Evolutionary conservation across 2,797 vertebrate genomes (phyloP).

Genomic region (Takifugu rubripes): DNA sequence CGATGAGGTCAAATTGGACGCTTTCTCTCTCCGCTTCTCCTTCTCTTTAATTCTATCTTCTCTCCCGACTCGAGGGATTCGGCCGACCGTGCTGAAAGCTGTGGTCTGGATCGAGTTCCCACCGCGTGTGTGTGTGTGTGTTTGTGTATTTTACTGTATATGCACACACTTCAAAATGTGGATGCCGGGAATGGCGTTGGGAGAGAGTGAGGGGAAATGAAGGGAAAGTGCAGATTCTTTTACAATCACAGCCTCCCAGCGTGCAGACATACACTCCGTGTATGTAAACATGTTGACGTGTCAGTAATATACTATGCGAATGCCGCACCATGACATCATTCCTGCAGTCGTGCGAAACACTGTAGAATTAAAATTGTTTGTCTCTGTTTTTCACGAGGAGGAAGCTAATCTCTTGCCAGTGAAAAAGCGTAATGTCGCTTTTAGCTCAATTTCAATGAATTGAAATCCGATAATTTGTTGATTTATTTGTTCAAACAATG

Average conservation of each 20-base stretch:
- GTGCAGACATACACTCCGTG: constrained; percentile 10
- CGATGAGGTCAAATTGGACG: constrained; percentile 57
- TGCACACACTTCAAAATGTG: constrained; percentile 30
- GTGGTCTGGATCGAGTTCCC: constrained; percentile 61
- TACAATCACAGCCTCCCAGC: constrained; percentile 42
- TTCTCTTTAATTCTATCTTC: constrained; percentile 50
- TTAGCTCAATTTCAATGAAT: too few species aligned
- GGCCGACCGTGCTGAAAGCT: constrained; percentile 57
- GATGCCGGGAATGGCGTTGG: constrained; percentile 59
- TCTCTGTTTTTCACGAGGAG: constrained; percentile 1
- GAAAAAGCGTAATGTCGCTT: not conserved
- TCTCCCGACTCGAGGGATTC: constrained; percentile 56
- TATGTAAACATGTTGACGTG: constrained; percentile 3
- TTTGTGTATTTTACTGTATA: not conserved
- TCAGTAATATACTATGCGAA: constrained; percentile 24
- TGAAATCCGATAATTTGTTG: too few species aligned
- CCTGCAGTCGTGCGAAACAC: constrained; percentile 24
- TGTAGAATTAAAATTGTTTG: constrained; percentile 5
- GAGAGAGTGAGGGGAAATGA: constrained; percentile 44
- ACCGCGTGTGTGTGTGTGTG: constrained; percentile 17
- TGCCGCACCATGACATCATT: constrained; percentile 2
- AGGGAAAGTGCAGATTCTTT: constrained; percentile 49
- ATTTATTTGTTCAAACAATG: not conserved
- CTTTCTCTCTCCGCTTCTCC: constrained; percentile 33
- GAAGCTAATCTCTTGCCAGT: not conserved